Conservation (phyloP, 2,113 vertebrate species). For the Oncorhynchus tshawytscha region DNA sequence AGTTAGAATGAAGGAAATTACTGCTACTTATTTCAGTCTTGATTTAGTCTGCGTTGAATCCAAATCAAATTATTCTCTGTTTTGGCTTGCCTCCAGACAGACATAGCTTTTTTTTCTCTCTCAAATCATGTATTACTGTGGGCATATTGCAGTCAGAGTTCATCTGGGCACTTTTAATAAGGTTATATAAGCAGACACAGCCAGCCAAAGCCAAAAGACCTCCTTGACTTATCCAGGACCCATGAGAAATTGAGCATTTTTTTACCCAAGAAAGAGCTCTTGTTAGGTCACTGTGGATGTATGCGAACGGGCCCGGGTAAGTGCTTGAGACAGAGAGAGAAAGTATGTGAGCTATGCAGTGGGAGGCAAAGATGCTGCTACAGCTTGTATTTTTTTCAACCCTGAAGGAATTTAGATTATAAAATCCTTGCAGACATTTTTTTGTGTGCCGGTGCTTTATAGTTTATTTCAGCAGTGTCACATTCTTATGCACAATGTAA, state of each 20-base stretch:
- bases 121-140: constrained; percentile 31
- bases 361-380: constrained; percentile 64
- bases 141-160: constrained; percentile 56
- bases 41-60: not conserved
- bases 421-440: constrained; percentile 45
- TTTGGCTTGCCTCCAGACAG: constrained; percentile 22
- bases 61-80: constrained; percentile 11
- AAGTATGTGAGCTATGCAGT: constrained; percentile 76
- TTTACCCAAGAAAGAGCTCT: constrained; percentile 50
- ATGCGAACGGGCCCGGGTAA: constrained; percentile 34
- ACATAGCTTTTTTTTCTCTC: constrained; percentile 15
- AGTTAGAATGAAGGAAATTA: not conserved
- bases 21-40: not conserved
- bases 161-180: constrained; percentile 40
- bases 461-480: constrained; percentile 38
- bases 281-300: constrained; percentile 27
- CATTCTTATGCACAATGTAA: constrained; percentile 23
- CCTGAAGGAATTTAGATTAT: constrained; percentile 66
- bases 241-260: constrained; percentile 39
- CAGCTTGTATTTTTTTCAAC: constrained; percentile 24
- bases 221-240: constrained; percentile 39
- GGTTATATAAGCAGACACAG: constrained; percentile 47
- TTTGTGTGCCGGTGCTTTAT: not conserved
- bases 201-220: constrained; percentile 41
- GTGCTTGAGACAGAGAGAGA: constrained; percentile 48